These are phyloP conservation scores for Machimus atricapillus DNA, from an alignment of 2,888 invertebrate genomes.

Conservation along the genomic window DNA sequence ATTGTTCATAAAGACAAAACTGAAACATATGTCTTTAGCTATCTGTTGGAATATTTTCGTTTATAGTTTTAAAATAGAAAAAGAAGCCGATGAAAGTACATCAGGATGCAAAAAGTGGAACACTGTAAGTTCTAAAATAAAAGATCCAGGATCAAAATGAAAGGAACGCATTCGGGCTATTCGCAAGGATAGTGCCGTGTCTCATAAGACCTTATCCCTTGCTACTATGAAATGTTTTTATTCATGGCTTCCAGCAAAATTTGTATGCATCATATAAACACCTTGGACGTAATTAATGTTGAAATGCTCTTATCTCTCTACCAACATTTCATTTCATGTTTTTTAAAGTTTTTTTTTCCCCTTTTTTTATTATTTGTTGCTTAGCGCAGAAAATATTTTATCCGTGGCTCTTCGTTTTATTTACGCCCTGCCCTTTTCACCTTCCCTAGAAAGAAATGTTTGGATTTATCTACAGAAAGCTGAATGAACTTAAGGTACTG, in stretches of 20 bases:
- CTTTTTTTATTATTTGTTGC: neutral
- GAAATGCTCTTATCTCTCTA: conserved; percentile 30
- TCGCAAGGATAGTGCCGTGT: neutral
- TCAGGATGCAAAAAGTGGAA: neutral
- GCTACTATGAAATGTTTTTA: conserved; percentile 13
- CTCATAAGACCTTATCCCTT: neutral
- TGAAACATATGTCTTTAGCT: neutral
- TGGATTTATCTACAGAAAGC: neutral
- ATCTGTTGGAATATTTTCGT: neutral
- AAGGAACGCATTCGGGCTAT: neutral
- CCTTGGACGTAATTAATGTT: conserved; percentile 34
- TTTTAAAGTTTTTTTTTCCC: neutral
- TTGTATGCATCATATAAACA: conserved; percentile 35
- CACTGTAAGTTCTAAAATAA: neutral
- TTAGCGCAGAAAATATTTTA: neutral
- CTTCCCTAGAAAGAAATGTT: neutral
- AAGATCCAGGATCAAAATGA: neutral
- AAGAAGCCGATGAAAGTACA: neutral
- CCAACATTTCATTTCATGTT: neutral
- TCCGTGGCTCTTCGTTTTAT: neutral
- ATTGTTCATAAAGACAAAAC: too few relatives aligned
- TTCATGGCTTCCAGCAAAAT: conserved; percentile 6
- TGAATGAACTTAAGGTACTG: neutral
- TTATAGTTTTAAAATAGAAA: neutral
- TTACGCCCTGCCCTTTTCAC: neutral